Base-by-base conservation (phyloP, 2,113 vertebrate species). In the Neoarius graeffei region DNA sequence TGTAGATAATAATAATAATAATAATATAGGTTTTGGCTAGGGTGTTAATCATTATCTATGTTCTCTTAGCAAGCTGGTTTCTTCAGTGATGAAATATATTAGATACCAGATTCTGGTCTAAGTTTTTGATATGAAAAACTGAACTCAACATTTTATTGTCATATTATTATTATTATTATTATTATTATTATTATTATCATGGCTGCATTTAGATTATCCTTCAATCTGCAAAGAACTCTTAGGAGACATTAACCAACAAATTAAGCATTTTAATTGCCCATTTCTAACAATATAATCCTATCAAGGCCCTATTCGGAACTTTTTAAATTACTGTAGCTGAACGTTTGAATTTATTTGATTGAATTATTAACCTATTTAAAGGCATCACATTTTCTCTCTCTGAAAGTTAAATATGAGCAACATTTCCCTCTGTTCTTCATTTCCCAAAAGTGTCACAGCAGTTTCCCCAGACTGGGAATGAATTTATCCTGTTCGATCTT, bases 401-500 rank as follows among this genome's bases (percentile, higher is more conserved):
- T n/a, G 52, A 64, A 81, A 60, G 85, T 23, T 52, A 19, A 66
- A 82, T 59, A 74, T 81, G 74, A 85, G 25, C 52, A 27, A 27
- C 30, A 42, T 81, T 87, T 81, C 2, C 27, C 60, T 56, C 60
- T 50, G 9, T 84, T 64, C 79, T 85, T 83, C 85, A 71, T 88
- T 83, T 90, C 73, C 85, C 79, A 48, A 56, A 67, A 67, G 79
- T 88, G 83, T 89, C 91, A 89, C 88, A 91, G 89, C 89, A 89
- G 87, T 86, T 42, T 91, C 90, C 74, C 86, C 83, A 54, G 73
- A 71, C 86, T 30, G 35, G 85, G 86, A 89, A 89, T 90, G 90
- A 92, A 93, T 94, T 90, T 93, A 94, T 93, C 91, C 90, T 91
- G 94, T 93, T 93, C 89, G 81, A 93, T 95, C 90, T 92, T 73